Evolutionary conservation across 1,140 invertebrate species (phyloP).

Genomic region (Scaptomyza montana): DNA sequence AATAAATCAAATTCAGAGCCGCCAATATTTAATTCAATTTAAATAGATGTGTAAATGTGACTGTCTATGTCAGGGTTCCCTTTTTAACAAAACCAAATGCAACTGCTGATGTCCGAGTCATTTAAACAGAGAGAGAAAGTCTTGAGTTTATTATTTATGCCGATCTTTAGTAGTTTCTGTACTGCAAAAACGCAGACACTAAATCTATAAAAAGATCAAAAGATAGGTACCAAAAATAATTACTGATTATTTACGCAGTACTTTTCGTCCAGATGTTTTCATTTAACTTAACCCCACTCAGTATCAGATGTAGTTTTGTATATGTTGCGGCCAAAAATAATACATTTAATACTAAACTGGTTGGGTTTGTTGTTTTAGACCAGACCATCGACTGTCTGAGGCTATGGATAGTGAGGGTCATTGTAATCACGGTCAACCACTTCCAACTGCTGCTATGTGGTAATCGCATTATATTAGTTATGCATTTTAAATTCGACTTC

Average conservation of each 20-base stretch:
- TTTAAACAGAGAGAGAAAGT: neutral
- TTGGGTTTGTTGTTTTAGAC: neutral
- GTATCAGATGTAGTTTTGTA: neutral
- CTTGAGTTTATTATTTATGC: no score
- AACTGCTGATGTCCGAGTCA: conserved; percentile 10
- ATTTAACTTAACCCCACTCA: no score
- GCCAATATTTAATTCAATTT: conserved; percentile 72
- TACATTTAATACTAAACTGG: neutral
- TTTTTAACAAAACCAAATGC: conserved; percentile 41
- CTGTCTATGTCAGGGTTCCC: conserved; percentile 48
- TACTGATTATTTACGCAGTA: no score
- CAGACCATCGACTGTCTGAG: conserved; percentile 30
- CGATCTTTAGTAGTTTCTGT: no score
- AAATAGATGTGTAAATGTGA: conserved; percentile 54
- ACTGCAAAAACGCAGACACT: no score
- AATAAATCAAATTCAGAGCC: conserved; percentile 52
- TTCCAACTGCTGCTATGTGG: conserved; percentile 46
- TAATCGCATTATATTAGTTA: conserved; percentile 23
- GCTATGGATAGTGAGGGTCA: neutral
- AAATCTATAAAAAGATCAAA: neutral
- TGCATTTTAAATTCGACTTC: conserved; percentile 42
- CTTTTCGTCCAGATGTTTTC: no score
- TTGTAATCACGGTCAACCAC: conserved; percentile 53
- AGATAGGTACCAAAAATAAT: neutral
- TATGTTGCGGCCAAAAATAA: conserved; percentile 2